Percentiles rank a stretch among this genome's conserved stretches.
Conservation (phyloP, 2,888 invertebrate genomes). For the Epinotia demarniana region DNA sequence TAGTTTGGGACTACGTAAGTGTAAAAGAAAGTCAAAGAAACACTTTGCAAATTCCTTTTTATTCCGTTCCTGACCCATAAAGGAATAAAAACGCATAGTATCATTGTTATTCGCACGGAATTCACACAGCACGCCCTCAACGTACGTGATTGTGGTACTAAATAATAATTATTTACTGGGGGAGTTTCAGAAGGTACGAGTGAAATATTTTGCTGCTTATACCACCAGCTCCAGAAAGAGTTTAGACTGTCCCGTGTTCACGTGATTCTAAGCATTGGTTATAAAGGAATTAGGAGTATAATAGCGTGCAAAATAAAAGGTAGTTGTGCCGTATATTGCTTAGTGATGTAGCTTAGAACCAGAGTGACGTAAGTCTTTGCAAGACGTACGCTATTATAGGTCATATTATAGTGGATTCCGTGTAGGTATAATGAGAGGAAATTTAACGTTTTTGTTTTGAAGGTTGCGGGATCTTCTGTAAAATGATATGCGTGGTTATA, state of each 20-base stretch:
- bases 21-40: no score
- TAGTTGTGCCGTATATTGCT: no score
- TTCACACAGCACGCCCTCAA: conserved; percentile 61
- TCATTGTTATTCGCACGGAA: conserved; percentile 69
- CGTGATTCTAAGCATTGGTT: not conserved
- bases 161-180: conserved; percentile 46
- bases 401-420: not conserved
- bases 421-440: not conserved
- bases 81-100: conserved; percentile 55
- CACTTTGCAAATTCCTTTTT: not conserved
- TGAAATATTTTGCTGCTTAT: conserved; percentile 19
- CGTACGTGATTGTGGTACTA: conserved; percentile 40
- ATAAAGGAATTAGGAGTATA: not conserved
- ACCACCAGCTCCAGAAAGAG: not conserved
- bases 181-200: conserved; percentile 45
- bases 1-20: no score
- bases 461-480: not conserved
- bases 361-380: not conserved
- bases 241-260: not conserved
- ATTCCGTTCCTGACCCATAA: conserved; percentile 40
- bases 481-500: not conserved
- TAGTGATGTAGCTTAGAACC: not conserved
- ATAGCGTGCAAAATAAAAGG: not conserved
- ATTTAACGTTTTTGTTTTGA: not conserved
- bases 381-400: not conserved